Percentiles rank a stretch among this genome's conserved stretches.
These are phyloP conservation scores for Chrysoperla carnea DNA, from an alignment of 1,140 invertebrate species.

Conservation along the genomic window DNA sequence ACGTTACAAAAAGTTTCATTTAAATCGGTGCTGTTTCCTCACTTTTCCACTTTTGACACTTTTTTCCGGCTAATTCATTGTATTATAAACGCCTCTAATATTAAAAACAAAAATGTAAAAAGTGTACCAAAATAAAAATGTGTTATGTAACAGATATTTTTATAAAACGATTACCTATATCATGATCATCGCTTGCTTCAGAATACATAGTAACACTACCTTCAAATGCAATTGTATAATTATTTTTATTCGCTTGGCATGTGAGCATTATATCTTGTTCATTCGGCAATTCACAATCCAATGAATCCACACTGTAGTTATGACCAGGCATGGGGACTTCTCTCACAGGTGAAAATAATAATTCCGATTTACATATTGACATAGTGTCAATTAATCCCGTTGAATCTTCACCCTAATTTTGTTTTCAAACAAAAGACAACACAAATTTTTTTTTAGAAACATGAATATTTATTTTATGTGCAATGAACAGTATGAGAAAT, in stretches of 20 bases:
- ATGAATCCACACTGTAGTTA: constrained; percentile 76
- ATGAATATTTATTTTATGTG: neutral
- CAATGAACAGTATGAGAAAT: too few species aligned
- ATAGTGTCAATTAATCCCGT: constrained; percentile 54
- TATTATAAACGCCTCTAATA: neutral
- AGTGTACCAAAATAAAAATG: neutral
- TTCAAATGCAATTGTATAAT: constrained; percentile 88
- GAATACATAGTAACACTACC: constrained; percentile 71
- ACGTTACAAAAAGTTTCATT: too few species aligned
- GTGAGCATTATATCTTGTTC: constrained; percentile 73
- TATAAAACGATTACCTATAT: constrained; percentile 29
- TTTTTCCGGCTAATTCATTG: too few species aligned
- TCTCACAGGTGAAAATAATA: constrained; percentile 80
- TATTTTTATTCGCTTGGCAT: constrained; percentile 79
- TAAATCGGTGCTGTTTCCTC: too few species aligned
- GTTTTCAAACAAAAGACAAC: constrained; percentile 5
- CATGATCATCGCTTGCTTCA: constrained; percentile 62
- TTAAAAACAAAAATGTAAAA: neutral
- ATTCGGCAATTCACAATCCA: constrained; percentile 61
- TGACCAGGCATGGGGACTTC: constrained; percentile 47
- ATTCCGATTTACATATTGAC: constrained; percentile 77
- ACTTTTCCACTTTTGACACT: too few species aligned
- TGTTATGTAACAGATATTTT: constrained; percentile 7
- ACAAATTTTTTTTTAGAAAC: constrained; percentile 6
- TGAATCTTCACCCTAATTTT: constrained; percentile 44